These are phyloP conservation scores for Scaptomyza caliginosa DNA, from an alignment of 2,888 invertebrate species.

Conservation along the genomic window DNA sequence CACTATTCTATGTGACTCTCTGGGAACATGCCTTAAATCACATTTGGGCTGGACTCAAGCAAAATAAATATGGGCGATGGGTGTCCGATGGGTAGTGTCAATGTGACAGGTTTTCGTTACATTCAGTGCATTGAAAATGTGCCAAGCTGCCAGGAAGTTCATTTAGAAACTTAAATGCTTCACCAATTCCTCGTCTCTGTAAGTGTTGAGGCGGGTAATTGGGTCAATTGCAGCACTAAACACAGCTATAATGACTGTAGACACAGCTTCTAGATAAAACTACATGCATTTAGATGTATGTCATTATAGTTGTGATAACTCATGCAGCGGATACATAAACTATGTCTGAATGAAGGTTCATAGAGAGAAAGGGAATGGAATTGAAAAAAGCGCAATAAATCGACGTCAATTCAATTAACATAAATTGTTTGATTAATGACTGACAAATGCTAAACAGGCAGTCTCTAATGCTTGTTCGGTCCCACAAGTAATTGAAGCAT, in stretches of 20 bases:
- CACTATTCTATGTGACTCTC: conserved; percentile 12
- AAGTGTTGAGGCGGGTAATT: conserved; percentile 41
- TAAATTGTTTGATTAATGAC: conserved; percentile 77
- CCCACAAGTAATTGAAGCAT: conserved; percentile 66
- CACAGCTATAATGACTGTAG: conserved; percentile 27
- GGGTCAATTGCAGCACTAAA: conserved; percentile 61
- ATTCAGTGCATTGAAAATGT: conserved; percentile 53
- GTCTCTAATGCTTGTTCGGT: not conserved
- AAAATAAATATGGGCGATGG: conserved; percentile 61
- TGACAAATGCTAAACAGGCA: conserved; percentile 65
- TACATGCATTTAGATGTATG: conserved; percentile 3
- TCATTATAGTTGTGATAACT: conserved; percentile 10
- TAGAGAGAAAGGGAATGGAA: conserved; percentile 1
- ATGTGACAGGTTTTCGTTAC: conserved; percentile 58
- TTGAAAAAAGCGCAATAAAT: conserved; percentile 72
- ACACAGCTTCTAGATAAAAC: not conserved
- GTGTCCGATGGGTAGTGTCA: conserved; percentile 21
- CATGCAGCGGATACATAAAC: conserved; percentile 1
- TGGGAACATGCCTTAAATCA: conserved; percentile 73
- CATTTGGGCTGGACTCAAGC: conserved; percentile 78
- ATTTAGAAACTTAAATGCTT: conserved; percentile 7
- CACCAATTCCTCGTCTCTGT: not conserved
- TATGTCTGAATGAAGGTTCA: not conserved
- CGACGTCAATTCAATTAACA: conserved; percentile 75
- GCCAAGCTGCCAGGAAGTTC: conserved; percentile 20